Base-by-base conservation (phyloP, 2,888 invertebrate species). In the Agrotis exclamationis region DNA sequence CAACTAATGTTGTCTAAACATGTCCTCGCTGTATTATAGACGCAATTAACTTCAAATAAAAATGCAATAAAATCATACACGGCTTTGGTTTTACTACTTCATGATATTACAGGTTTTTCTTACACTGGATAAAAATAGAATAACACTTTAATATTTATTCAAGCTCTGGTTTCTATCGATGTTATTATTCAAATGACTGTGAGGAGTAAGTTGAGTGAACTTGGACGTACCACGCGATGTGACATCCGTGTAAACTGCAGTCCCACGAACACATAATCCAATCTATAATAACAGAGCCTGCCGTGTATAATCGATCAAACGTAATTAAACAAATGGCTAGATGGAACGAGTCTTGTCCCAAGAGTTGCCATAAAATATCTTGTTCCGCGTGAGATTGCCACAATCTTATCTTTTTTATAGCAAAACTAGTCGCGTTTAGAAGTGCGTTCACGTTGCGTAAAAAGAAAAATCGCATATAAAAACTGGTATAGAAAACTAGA, bases 401-500 rank as follows among this genome's bases (percentile, higher is more conserved):
- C 90, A 89, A 91, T 90, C 87, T 82, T 70, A 79, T 84, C 89
- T 93, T 94, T 39, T 94, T 93, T 92, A 91, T 91, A 89, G 82
- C 84, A 76, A 90, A 82, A 90, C 92, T 79, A 89, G 90, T 89
- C 83, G 88, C 85, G 86, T 86, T 90, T 88, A 89, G 89, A 89
- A 89, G 86, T 87, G 85, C 88, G 88, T 91, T 90, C 89, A 86
- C 89, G 88, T 88, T 83, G 83, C 83, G 80, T 84, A 83, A 88
- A 87, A 90, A 87, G 88, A 89, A 90, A 90, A 89, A 89, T 88
- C 80, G 79, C 84, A 75, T 88, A 86, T 83, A 88, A 89, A 90
- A 94, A 94, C 94, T 92, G 89, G 94, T 93, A 93, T 92, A 91
- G 92, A 85, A 91, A 94, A 95, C 94, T 95, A 95, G 95, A 94